Evolutionary conservation across 2,797 vertebrate species (phyloP).

Genomic region (Anguilla megastoma): DNA sequence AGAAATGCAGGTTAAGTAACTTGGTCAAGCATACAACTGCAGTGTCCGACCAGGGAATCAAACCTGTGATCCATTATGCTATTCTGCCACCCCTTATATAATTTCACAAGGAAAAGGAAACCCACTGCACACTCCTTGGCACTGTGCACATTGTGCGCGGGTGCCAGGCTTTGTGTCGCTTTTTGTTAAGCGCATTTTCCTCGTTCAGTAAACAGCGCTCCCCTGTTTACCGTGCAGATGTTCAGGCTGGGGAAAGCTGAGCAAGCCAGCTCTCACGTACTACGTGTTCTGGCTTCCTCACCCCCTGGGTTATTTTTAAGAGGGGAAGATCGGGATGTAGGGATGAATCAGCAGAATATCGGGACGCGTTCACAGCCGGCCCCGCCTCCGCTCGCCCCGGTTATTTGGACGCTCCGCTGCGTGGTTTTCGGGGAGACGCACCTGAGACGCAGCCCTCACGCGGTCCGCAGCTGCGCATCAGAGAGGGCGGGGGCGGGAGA

Average conservation of each 20-base stretch:
- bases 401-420: not conserved
- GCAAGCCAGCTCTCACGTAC: not conserved
- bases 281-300: not conserved
- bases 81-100: not conserved
- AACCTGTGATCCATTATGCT: no score
- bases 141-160: not conserved
- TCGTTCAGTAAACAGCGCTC: not conserved
- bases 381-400: not conserved
- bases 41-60: no score
- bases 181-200: not conserved
- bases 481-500: not conserved
- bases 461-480: not conserved
- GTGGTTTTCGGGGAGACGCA: not conserved
- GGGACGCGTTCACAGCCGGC: not conserved
- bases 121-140: not conserved
- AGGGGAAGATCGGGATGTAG: not conserved
- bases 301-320: not conserved
- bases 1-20: no score
- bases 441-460: not conserved
- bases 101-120: not conserved
- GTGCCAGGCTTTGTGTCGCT: not conserved
- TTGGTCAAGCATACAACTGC: no score
- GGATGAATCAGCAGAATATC: not conserved
- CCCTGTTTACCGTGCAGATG: not conserved
- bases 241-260: not conserved